Percentiles rank a stretch among this genome's conserved stretches.
phyloP scores from a whole-genome alignment of 2,113 vertebrate genomes.

The Aphyosemion australe region DNA sequence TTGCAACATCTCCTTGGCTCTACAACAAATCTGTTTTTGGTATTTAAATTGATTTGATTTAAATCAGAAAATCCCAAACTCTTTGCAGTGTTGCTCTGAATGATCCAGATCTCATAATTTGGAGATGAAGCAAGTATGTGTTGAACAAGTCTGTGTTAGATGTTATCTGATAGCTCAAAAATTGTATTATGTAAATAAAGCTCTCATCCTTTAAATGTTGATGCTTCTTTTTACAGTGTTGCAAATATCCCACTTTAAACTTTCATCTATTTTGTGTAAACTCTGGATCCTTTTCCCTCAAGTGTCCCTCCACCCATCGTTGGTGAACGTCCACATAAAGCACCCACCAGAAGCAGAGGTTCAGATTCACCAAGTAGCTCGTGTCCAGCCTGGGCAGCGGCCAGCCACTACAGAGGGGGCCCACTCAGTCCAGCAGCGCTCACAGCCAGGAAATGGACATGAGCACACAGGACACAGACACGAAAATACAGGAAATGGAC shows the following conservation, averaged over 20 bases:
- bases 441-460: conserved; percentile 68
- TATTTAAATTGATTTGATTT: conserved; percentile 57
- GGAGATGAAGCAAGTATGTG: conserved; percentile 33
- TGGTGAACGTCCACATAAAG: conserved; percentile 83
- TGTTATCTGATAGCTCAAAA: conserved; percentile 32
- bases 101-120: conserved; percentile 38
- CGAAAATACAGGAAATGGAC: conserved; percentile 47
- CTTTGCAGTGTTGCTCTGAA: conserved; percentile 41
- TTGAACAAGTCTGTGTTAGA: conserved; percentile 31
- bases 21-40: conserved; percentile 53
- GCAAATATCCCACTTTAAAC: conserved; percentile 31
- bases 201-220: conserved; percentile 36
- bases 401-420: conserved; percentile 72
- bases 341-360: conserved; percentile 80
- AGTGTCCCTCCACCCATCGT: conserved; percentile 79
- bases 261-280: conserved; percentile 26
- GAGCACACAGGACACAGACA: conserved; percentile 5
- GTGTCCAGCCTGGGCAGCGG: conserved; percentile 73
- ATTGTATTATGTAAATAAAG: conserved; percentile 39
- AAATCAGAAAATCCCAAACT: conserved; percentile 40
- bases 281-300: conserved; percentile 29
- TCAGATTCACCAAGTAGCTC: conserved; percentile 81
- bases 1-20: conserved; percentile 53
- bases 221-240: conserved; percentile 22
- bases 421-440: conserved; percentile 81